A percentile compares a stretch with the other conserved stretches of the same genome.
Evolutionary conservation across 2,113 vertebrate genomes (phyloP).

Genomic region (Pluvialis apricaria): DNA sequence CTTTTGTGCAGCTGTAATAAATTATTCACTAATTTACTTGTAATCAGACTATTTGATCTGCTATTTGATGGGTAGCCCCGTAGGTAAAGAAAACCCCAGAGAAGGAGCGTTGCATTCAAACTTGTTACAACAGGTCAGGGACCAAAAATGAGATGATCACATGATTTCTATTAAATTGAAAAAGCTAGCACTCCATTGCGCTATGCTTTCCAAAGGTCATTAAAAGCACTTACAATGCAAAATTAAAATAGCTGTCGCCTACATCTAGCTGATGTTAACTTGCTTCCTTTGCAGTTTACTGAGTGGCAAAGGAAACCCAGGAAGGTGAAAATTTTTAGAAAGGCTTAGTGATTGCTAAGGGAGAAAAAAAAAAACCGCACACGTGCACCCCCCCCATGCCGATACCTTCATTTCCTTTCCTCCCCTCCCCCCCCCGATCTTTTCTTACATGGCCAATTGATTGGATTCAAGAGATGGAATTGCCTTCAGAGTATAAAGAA

Average conservation of each 20-base stretch:
- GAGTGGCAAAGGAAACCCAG: neutral
- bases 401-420: neutral
- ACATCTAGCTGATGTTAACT: neutral
- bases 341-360: neutral
- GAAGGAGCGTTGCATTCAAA: neutral
- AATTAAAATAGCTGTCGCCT: neutral
- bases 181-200: neutral
- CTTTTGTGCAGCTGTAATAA: constrained; percentile 16
- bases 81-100: neutral
- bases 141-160: neutral
- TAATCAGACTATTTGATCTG: constrained; percentile 24
- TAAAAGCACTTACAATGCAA: neutral
- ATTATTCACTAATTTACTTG: constrained; percentile 17
- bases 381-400: neutral
- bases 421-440: neutral
- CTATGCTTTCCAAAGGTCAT: neutral
- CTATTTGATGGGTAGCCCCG: neutral
- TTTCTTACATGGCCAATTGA: neutral
- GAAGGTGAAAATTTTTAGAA: neutral
- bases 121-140: neutral
- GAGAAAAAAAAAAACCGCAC: neutral
- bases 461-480: neutral
- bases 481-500: neutral
- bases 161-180: neutral
- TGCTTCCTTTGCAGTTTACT: neutral